Conservation (phyloP, 2,888 invertebrate genomes). For the Rotaria sp. region DNA sequence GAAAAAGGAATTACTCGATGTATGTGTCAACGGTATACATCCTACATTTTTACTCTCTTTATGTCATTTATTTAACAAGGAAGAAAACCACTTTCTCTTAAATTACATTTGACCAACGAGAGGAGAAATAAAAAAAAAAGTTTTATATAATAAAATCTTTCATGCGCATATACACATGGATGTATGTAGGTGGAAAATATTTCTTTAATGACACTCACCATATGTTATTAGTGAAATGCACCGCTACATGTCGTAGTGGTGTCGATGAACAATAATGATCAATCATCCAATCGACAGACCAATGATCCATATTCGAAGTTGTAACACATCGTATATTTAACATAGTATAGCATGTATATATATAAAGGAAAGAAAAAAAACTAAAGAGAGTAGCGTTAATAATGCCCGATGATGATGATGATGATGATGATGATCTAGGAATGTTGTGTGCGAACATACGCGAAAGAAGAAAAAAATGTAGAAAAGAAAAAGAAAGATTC, state of each 20-base stretch:
- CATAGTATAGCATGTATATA: background rate
- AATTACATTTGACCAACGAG: background rate
- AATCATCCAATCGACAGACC: background rate
- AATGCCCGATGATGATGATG: background rate
- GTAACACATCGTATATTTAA: background rate
- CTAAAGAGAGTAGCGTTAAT: background rate
- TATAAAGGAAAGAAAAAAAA: background rate
- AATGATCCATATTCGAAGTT: background rate
- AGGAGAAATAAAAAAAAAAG: background rate
- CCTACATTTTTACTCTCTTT: background rate
- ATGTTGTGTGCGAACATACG: background rate
- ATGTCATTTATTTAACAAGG: constrained; percentile 10
- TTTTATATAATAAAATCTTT: background rate
- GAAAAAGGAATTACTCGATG: background rate
- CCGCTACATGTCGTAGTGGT: background rate
- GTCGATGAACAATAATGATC: constrained; percentile 10
- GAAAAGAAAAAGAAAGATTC: background rate
- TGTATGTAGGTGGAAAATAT: background rate
- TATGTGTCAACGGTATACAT: background rate
- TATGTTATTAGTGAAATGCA: background rate
- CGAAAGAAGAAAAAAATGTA: background rate
- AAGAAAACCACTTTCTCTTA: background rate
- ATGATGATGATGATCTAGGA: background rate
- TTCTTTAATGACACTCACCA: background rate
- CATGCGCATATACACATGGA: background rate